A percentile compares a stretch with the other conserved stretches of the same genome.
These are phyloP conservation scores for Melieria picta DNA, from an alignment of 2,888 invertebrate genomes.

Conservation along the genomic window DNA sequence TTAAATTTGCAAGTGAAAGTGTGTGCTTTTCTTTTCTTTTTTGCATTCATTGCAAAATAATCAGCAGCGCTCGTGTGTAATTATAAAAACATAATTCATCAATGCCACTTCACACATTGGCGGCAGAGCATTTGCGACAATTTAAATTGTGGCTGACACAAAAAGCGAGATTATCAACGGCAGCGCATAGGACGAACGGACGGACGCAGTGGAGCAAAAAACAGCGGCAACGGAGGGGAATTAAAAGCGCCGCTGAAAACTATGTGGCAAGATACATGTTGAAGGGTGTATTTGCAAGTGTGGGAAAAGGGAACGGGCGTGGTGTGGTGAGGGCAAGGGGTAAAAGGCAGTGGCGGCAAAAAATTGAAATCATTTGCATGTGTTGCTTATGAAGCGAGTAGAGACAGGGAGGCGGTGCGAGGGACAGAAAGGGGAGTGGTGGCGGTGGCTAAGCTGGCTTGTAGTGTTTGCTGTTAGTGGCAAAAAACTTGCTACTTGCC, in stretches of 20 bases:
- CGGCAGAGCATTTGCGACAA: not conserved
- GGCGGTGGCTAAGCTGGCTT: no score
- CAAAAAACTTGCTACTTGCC: no score
- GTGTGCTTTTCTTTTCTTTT: no score
- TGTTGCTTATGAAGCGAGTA: not conserved
- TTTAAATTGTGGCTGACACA: conserved; percentile 20
- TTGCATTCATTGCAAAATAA: no score
- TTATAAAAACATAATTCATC: conserved; percentile 22
- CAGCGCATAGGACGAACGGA: not conserved
- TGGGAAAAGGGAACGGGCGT: conserved; percentile 6
- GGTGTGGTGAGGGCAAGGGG: not conserved
- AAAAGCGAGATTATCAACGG: conserved; percentile 16
- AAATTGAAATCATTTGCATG: conserved; percentile 16
- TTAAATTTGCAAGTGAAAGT: no score
- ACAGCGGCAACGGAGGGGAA: not conserved
- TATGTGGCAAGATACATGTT: not conserved
- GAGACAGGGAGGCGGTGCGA: not conserved
- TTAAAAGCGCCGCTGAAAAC: not conserved
- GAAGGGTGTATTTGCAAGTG: not conserved
- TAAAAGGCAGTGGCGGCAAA: conserved; percentile 11
- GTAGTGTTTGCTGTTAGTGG: no score
- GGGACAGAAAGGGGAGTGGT: no score
- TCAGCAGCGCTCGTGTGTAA: not conserved
- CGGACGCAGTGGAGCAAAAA: not conserved
- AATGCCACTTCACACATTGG: conserved; percentile 8